phyloP scores from a whole-genome alignment of 2,888 invertebrate species.

The Microctonus aethiopoides region DNA sequence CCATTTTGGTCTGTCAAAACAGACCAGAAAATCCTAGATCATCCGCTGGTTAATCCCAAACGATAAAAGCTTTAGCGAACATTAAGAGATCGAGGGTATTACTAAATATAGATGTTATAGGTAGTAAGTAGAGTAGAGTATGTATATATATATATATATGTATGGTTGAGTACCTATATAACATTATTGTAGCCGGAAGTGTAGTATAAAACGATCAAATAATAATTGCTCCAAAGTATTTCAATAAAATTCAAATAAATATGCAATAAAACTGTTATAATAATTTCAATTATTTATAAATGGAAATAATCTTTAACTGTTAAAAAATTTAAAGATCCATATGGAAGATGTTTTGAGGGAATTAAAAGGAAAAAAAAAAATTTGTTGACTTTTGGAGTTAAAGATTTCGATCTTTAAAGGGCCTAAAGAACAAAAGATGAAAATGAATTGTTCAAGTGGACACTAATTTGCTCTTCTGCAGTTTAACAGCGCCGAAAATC shows the following conservation, averaged over 20 bases:
- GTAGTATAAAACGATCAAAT: not conserved
- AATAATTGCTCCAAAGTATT: not conserved
- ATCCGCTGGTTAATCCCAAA: slow-evolving; percentile 50
- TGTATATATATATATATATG: slow-evolving; percentile 10
- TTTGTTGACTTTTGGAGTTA: not conserved
- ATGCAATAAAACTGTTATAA: not conserved
- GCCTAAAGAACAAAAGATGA: slow-evolving; percentile 35
- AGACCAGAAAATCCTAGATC: slow-evolving; percentile 56
- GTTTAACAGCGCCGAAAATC: slow-evolving; percentile 39
- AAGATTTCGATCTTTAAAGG: slow-evolving; percentile 4
- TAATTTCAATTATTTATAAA: not conserved
- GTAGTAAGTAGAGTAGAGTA: too few species aligned
- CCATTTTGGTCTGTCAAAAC: slow-evolving; percentile 51
- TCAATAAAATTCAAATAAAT: not conserved
- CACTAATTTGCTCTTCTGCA: slow-evolving; percentile 42
- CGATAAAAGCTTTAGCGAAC: slow-evolving; percentile 29
- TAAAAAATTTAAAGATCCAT: not conserved
- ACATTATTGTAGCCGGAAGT: slow-evolving; percentile 30
- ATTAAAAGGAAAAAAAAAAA: too few species aligned
- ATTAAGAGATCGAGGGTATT: not conserved
- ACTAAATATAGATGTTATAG: not conserved
- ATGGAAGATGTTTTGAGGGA: not conserved
- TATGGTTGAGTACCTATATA: too few species aligned
- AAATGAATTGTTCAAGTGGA: slow-evolving; percentile 25
- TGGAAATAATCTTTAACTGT: not conserved